Base-by-base conservation (phyloP, 2,888 invertebrate genomes). In the Leucoptera coffeella region DNA sequence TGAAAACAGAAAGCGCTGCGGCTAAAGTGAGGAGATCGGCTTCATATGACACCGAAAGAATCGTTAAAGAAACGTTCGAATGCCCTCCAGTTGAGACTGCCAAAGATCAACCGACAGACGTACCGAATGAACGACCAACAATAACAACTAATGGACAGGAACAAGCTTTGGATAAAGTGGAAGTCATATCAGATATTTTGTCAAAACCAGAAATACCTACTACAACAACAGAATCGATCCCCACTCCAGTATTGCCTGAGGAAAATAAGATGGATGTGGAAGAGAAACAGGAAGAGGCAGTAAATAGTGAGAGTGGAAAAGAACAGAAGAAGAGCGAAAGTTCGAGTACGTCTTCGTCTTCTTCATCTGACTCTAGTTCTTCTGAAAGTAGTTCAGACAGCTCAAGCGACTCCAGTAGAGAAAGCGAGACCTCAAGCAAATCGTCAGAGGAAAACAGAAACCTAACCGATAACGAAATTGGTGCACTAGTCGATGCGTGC, bases 401-500 rank as follows among this genome's bases (percentile, higher is more conserved):
- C 23, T 67, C 61, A 4, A 75, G 71, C 31, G 73, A 73, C 25
- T 75, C 75, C 1, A 58, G 56, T 28, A 50, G 45, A 35, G 75
- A 75, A 30, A 78, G 75, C 35, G 75, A 74, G 12, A 50, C 55
- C 23, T 64, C 72, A 6, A 61, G 55, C 24, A 64, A 62, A 38
- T 61, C 69, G 2, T 40, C 48, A 2, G 47, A 49, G 36, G 58
- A 56, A 19, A 36, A 52, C 3, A 61, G 53, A 38, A 43, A 51
- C n/a, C 43, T 75, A 36, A 46, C 60, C 1, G 69, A 73, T 7
- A 71, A 69, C 23, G 74, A 77, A 45, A 73, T 74, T n/a, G 65
- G 73, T 40, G 61, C 60, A 35, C 69, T 88, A 27, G 77, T 85
- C 15, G 55, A 74, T 15, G 72, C 74, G 20, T 90, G 90, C 44